Evolutionary conservation across 2,113 vertebrate species (phyloP), one percentile per base, ranked within the genome.

Genomic region (Hylia prasina): DNA sequence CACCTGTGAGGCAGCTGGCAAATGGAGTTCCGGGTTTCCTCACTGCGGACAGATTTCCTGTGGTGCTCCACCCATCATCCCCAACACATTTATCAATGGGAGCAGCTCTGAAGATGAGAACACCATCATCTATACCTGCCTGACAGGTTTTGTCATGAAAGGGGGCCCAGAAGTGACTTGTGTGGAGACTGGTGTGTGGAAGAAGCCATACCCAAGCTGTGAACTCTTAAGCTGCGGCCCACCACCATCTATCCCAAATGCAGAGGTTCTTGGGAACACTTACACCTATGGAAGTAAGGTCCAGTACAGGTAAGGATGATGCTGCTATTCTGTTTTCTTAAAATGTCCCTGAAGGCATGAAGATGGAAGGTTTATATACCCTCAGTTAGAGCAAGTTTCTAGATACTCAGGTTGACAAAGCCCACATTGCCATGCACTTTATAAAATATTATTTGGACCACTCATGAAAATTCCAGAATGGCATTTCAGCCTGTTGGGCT

Each of bases 21-120:
- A 98, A 70, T 99, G 99, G 99, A 99, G 97, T 93, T 98, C 98
- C 8, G 98, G 98, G 16, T 97, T 99, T 85, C 99, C 99, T 30
- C 96, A 71, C 82, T 99, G 99, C 3, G 97, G 98, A 33, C 98
- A 97, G 69, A 95, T 97, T 15, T 98, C 97, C 39, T 99, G 99
- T 24, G 98, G 98, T 14, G 91, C 97, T 47, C 98, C 98, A 40
- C 99, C 99, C 10, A 3, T 68, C 21, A 98, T 99, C 40, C 93
- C 97, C 33, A 99, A 99, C 40, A 98, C 99, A 5, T 97, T 99
- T 73, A 93, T 99, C 94, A 98, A 98, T 37, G 98, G 98, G 18
- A 98, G 98, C 80, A 97, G 96, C 72, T 87, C 97, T 72, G 80
- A 91, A 81, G 97, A 98, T 86, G 97, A 98, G 61, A 99, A 99